Base-by-base conservation (phyloP, 2,113 vertebrate genomes). In the Saccopteryx bilineata region DNA sequence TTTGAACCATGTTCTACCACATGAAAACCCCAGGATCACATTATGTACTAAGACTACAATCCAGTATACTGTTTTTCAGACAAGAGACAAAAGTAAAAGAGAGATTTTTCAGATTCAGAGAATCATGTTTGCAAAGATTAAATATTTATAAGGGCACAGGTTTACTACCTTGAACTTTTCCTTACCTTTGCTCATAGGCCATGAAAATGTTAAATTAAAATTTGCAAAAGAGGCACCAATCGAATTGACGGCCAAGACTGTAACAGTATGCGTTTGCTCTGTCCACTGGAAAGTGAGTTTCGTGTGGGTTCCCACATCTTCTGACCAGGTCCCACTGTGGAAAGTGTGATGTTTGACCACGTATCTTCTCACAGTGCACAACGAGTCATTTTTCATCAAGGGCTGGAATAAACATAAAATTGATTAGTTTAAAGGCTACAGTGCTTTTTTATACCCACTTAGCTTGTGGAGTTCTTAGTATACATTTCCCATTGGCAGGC, bases 351-450 rank as follows among this genome's bases (percentile, higher is more conserved):
- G 99, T 86, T 97, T 94, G 33, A 99, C 96, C 92, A 98, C 88
- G 2, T 99, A 99, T 0, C 97, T 98, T 89, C 98, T 98, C 93
- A 99, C 98, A 0, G 98, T 99, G 98, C 99, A 99, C 91, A 99
- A 68, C 0, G 97, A 97, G 1, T 96, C 97, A 18, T 96, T 98
- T 90, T 91, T 96, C 78, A 68, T 92, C 96, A 99, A 95, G 1
- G 98, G 98, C 99, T 99, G 97, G 14, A 97, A 95, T 60, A 96
- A 97, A 96, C 87, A 95, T 0, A n/a, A 83, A 68, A 33, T 39
- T 50, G 72, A 92, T 95, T 82, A 91, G 61, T 9, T 48, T 33
- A 39, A 58, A 23, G 58, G 31, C 39, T 78, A 13, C 24, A 48
- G 56, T 48, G 50, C 56, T 79, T 89, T 95, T 95, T 83, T 72